phyloP scores from a whole-genome alignment of 2,797 vertebrate genomes.

The Falco biarmicus region DNA sequence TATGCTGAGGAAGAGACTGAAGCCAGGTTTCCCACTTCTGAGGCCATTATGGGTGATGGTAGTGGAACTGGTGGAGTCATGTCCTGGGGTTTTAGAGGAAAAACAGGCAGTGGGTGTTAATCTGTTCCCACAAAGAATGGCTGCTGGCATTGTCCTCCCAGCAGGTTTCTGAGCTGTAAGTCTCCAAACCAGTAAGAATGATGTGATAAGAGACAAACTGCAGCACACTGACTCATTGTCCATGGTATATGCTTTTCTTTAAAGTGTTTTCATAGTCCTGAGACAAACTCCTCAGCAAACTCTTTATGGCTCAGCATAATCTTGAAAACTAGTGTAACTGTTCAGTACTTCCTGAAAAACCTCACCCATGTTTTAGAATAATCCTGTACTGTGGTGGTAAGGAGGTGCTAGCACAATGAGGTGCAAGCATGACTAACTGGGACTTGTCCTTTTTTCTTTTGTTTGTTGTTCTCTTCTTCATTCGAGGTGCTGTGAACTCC shows the following conservation, averaged over 20 bases:
- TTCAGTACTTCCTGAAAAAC: not conserved
- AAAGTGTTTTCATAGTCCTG: not conserved
- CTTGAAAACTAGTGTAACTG: not conserved
- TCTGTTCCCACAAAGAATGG: not conserved
- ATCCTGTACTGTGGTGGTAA: not conserved
- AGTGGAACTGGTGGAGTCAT: fast-evolving
- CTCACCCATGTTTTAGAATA: not conserved
- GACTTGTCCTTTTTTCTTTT: not conserved
- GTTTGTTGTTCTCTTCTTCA: not conserved
- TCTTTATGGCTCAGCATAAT: not conserved
- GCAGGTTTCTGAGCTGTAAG: not conserved
- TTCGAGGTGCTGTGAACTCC: not conserved
- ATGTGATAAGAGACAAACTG: not conserved
- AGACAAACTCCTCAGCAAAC: not conserved
- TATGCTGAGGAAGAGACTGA: not conserved
- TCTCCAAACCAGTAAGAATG: not conserved
- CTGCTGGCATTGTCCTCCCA: not conserved
- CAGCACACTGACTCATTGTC: not conserved
- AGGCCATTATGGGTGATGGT: not conserved
- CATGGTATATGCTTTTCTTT: not conserved
- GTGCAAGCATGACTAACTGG: not conserved
- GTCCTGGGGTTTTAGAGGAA: not conserved
- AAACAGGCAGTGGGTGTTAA: not conserved
- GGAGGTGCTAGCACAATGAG: not conserved
- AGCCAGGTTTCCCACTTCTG: not conserved